Evolutionary conservation across 64 coral and sea anemone species (phyloP).

Genomic region (Dendronephthya gigantea): DNA sequence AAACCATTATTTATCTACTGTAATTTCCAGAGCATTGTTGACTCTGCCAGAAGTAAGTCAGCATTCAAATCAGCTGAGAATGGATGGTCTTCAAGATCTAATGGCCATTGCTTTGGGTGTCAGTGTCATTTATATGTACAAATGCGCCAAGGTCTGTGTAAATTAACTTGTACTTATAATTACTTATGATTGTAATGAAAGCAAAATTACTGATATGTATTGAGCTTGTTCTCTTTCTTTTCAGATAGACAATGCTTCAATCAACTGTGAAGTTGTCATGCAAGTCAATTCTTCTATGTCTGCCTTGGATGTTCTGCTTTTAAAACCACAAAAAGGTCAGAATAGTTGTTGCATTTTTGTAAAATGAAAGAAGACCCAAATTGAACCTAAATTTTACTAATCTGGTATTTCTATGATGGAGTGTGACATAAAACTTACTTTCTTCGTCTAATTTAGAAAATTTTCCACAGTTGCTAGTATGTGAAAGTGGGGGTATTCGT

Average conservation of each 20-base stretch:
- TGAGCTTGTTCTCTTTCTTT: background rate
- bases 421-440: too few relatives aligned
- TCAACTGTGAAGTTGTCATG: background rate
- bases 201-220: too few relatives aligned
- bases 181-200: too few relatives aligned
- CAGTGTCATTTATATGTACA: background rate
- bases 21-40: background rate
- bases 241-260: background rate
- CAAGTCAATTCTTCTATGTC: background rate
- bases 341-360: background rate
- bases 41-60: background rate
- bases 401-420: background rate
- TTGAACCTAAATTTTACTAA: background rate
- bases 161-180: background rate
- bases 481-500: slow-evolving; percentile 3
- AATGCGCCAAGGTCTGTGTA: background rate
- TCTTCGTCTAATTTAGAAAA: background rate
- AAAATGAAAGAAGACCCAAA: too few relatives aligned
- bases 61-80: background rate
- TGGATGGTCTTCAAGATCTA: background rate
- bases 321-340: background rate
- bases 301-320: background rate
- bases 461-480: background rate
- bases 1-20: background rate
- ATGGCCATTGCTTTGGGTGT: background rate